Percentiles rank a stretch among this genome's conserved stretches.
Evolutionary conservation across 2,888 invertebrate species (phyloP).

Genomic region (Strigamia crassipes): DNA sequence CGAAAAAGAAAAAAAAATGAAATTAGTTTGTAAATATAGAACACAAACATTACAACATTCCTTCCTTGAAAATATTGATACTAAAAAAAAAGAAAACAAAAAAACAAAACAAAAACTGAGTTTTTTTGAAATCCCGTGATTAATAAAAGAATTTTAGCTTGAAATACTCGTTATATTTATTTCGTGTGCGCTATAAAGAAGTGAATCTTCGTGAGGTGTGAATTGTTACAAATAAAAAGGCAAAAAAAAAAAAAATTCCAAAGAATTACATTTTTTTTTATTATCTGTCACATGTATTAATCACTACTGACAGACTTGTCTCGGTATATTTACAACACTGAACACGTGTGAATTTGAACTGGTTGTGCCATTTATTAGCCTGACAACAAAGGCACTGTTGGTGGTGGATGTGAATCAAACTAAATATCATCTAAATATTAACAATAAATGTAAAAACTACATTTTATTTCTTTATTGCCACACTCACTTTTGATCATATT

Average conservation of each 20-base stretch:
- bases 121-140: constrained; percentile 8
- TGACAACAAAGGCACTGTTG: constrained; percentile 40
- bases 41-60: constrained; percentile 31
- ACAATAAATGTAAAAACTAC: not conserved
- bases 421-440: not conserved
- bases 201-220: not conserved
- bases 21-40: constrained; percentile 40
- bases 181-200: not conserved
- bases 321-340: constrained; percentile 20
- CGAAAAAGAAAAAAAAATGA: not conserved
- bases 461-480: not conserved
- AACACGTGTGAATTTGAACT: constrained; percentile 31
- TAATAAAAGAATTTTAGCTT: constrained; percentile 38
- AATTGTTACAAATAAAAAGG: not conserved
- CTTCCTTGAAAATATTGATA: constrained; percentile 32
- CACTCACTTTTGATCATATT: not conserved
- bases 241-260: not conserved
- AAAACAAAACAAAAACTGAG: not conserved
- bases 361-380: constrained; percentile 22
- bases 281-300: constrained; percentile 30
- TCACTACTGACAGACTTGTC: constrained; percentile 16
- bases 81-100: not conserved
- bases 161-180: not conserved
- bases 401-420: not conserved
- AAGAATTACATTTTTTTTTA: constrained; percentile 6